A percentile compares a stretch with the other conserved stretches of the same genome.
These are phyloP conservation scores for Picathartes gymnocephalus DNA, from an alignment of 2,113 vertebrate species.

Conservation along the genomic window DNA sequence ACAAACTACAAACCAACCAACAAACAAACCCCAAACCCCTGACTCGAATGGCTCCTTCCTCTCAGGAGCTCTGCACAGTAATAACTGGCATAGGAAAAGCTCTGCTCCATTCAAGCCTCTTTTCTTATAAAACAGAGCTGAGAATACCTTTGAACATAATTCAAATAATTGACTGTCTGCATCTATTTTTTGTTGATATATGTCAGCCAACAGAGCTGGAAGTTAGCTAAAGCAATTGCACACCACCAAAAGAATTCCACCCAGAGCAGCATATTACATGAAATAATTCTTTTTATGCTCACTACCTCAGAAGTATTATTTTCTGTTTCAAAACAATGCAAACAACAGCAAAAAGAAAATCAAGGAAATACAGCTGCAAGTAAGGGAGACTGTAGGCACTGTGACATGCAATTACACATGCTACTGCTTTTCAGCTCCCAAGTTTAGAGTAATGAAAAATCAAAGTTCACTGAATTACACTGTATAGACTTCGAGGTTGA, in stretches of 20 bases:
- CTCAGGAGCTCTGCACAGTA: background rate
- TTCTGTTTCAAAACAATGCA: background rate
- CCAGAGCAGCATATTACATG: background rate
- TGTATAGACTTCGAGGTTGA: background rate
- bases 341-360: background rate
- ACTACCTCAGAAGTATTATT: background rate
- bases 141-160: background rate
- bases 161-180: conserved; percentile 38
- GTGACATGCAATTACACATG: background rate
- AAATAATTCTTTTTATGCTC: background rate
- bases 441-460: conserved; percentile 14
- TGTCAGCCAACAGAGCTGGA: background rate
- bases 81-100: background rate
- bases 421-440: background rate
- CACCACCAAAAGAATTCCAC: background rate
- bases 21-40: background rate
- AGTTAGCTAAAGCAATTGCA: background rate
- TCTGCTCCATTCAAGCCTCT: background rate
- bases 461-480: conserved; percentile 29
- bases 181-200: conserved; percentile 16
- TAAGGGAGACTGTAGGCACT: background rate
- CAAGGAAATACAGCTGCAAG: background rate
- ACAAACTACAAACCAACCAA: background rate
- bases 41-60: background rate
- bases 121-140: background rate